Evolutionary conservation across 2,797 vertebrate species (phyloP).

Genomic region (Pseudopleuronectes americanus): DNA sequence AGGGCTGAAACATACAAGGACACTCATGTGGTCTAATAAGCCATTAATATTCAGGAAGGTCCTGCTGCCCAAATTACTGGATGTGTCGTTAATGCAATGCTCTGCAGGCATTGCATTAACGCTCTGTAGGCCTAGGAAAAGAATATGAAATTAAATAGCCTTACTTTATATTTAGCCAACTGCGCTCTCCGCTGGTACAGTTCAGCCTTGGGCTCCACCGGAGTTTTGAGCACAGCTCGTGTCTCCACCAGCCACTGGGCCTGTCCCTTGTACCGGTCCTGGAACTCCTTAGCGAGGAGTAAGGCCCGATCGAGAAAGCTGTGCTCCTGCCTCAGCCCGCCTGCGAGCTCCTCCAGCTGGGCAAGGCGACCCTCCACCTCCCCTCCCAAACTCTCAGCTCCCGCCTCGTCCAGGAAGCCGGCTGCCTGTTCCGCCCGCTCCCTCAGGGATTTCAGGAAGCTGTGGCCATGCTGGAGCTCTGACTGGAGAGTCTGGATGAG

Average conservation of each 20-base stretch:
- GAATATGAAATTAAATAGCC: background rate
- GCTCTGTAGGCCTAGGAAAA: no score
- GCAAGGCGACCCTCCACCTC: constrained; percentile 85
- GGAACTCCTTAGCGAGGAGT: constrained; percentile 92
- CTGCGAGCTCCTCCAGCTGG: constrained; percentile 89
- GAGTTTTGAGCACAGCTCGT: constrained; percentile 81
- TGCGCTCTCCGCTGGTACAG: constrained; percentile 97
- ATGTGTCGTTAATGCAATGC: constrained; percentile 1
- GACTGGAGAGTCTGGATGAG: constrained; percentile 81
- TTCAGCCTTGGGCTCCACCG: constrained; percentile 92
- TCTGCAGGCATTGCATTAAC: no score
- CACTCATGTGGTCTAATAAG: constrained; percentile 40
- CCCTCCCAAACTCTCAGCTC: constrained; percentile 85
- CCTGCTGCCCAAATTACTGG: constrained; percentile 28
- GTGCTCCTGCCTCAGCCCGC: constrained; percentile 88
- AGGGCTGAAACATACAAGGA: constrained; percentile 24
- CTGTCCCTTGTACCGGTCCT: constrained; percentile 90
- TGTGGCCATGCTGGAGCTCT: constrained; percentile 92
- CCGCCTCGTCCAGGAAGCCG: constrained; percentile 86
- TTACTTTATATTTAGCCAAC: constrained; percentile 95
- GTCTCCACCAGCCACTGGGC: constrained; percentile 91
- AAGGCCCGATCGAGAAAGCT: constrained; percentile 88
- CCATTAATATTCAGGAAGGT: constrained; percentile 38
- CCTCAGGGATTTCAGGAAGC: constrained; percentile 91
- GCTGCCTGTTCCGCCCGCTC: constrained; percentile 88